Conservation (phyloP, 2,797 vertebrate genomes). For the Thaleichthys pacificus region DNA sequence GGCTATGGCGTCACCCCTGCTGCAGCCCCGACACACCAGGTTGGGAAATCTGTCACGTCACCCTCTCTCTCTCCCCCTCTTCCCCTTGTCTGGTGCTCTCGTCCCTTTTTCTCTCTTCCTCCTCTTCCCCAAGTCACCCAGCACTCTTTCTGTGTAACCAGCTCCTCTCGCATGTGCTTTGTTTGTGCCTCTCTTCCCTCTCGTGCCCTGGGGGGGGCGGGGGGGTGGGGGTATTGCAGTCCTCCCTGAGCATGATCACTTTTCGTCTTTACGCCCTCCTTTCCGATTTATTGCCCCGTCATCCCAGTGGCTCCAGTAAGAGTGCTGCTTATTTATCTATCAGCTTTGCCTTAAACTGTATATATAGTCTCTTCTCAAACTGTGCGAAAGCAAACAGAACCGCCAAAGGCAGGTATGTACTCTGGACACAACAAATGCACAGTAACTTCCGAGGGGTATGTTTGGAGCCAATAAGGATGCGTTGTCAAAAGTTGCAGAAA, state of each 20-base stretch:
- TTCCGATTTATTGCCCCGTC: constrained; percentile 13
- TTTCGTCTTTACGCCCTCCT: constrained; percentile 5
- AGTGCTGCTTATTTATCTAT: constrained; percentile 29
- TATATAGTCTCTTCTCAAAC: background rate
- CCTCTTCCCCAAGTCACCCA: constrained; percentile 8
- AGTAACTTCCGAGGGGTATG: background rate
- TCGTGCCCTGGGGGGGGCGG: constrained; percentile 18
- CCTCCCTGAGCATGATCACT: constrained; percentile 1
- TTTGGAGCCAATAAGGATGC: background rate
- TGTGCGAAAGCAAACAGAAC: constrained; percentile 7
- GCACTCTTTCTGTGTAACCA: constrained; percentile 28
- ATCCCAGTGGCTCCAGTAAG: constrained; percentile 15
- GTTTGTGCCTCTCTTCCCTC: constrained; percentile 16
- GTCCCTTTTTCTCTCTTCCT: background rate
- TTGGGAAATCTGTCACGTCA: constrained; percentile 83
- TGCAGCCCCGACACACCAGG: constrained; percentile 88
- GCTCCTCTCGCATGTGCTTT: constrained; percentile 48
- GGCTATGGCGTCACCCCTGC: constrained; percentile 83
- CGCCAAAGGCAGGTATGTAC: constrained; percentile 28
- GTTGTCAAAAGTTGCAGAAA: too few species aligned
- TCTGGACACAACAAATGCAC: background rate
- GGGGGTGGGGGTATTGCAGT: background rate
- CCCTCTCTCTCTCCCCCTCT: constrained; percentile 46
- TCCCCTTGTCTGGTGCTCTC: constrained; percentile 8
- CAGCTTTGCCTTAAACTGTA: constrained; percentile 11